phyloP scores from a whole-genome alignment of 2,888 invertebrate species.

The Neelides folsomi region DNA sequence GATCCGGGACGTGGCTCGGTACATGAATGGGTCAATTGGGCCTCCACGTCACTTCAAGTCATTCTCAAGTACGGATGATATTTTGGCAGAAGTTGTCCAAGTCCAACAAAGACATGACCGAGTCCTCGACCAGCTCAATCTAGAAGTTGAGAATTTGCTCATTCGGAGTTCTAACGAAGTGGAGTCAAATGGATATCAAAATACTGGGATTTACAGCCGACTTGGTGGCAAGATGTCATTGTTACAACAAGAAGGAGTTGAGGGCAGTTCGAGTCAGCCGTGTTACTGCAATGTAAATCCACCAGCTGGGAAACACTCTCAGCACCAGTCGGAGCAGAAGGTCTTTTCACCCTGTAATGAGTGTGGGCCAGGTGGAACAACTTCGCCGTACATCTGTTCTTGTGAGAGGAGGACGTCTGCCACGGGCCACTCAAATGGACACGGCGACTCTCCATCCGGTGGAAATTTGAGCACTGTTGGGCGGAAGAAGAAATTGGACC shows the following conservation, averaged over 20 bases:
- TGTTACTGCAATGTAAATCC: too few relatives aligned
- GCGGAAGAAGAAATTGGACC: constrained; percentile 16
- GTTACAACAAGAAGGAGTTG: too few relatives aligned
- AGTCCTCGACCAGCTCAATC: constrained; percentile 29
- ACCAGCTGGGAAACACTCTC: too few relatives aligned
- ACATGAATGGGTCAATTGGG: constrained; percentile 21
- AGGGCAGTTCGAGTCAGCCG: too few relatives aligned
- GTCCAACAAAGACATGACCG: constrained; percentile 30
- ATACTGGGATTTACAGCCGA: background rate
- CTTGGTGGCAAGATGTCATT: too few relatives aligned
- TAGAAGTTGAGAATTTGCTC: constrained; percentile 31
- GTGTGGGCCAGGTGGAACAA: too few relatives aligned
- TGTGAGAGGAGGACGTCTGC: too few relatives aligned
- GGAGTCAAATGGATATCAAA: constrained; percentile 4
- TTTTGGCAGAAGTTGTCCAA: constrained; percentile 31
- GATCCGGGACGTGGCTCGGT: constrained; percentile 29
- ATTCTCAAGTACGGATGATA: constrained; percentile 31
- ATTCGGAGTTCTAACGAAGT: constrained; percentile 23
- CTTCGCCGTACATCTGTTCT: too few relatives aligned
- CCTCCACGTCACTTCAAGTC: constrained; percentile 27
- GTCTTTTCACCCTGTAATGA: too few relatives aligned
- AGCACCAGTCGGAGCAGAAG: too few relatives aligned
- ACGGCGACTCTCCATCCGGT: constrained; percentile 2
- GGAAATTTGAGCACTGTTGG: constrained; percentile 4
- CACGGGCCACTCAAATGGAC: background rate